Conservation (phyloP, 2,113 vertebrate species). For the Lamprotornis superbus region DNA sequence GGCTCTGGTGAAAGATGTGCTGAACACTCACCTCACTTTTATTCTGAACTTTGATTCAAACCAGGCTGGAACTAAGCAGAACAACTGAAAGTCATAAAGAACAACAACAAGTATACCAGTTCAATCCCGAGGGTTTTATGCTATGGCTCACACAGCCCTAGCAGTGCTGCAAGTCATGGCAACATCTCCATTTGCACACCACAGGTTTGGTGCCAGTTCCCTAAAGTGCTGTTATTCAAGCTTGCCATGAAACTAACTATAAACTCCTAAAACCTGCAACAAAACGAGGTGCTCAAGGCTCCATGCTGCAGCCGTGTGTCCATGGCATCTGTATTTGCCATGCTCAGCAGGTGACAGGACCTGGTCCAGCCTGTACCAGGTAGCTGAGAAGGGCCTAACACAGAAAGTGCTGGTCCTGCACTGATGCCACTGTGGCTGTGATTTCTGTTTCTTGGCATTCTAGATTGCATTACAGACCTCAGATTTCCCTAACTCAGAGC, state of each 20-base stretch:
- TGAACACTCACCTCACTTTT: background rate
- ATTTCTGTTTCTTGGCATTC: background rate
- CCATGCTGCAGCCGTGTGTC: fast-evolving
- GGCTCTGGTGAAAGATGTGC: background rate
- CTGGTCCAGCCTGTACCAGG: background rate
- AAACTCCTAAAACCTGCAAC: background rate
- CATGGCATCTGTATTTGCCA: background rate
- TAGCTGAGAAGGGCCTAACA: background rate
- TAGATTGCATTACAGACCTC: background rate
- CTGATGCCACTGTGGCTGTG: background rate
- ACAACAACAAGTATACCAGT: background rate
- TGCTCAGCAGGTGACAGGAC: background rate
- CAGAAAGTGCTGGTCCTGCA: background rate
- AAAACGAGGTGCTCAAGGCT: background rate
- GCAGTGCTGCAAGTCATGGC: background rate
- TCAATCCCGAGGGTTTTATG: background rate
- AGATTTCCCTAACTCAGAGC: background rate
- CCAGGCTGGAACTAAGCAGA: background rate
- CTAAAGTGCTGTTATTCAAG: background rate
- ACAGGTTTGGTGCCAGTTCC: fast-evolving
- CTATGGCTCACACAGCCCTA: background rate
- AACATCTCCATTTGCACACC: background rate
- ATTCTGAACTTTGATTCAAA: background rate
- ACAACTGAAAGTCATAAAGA: background rate
- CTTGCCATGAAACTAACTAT: background rate